Base-by-base conservation (phyloP, 1,140 invertebrate genomes). In the Philaenus spumarius region DNA sequence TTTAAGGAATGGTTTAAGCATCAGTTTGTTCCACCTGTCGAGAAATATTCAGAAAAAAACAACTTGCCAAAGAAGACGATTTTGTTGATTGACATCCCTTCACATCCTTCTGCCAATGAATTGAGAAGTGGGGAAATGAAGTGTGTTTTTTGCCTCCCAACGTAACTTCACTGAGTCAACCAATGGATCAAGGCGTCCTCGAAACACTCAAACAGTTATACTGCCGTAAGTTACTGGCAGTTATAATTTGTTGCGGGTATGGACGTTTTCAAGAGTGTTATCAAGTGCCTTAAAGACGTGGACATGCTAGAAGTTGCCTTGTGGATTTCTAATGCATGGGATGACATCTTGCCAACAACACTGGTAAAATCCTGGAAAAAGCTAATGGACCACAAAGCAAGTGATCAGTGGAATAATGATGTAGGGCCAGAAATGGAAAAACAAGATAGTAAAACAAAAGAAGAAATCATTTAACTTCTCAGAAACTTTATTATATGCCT, bases 121-220 rank as follows among this genome's bases (percentile, higher is more conserved):
- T 53, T 66, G 42, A 55, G 19, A 9, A 17, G 15, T 22, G 40
- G 62, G 74, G 6, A 66, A 65, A 58, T 59, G 69, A 12, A 62
- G 20, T 17, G 20, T 47, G 59, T 11, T 77, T 72, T 66, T 62
- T 78, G 12, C 73, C 77, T 22, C 63, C 72, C 39, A 77, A 78
- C 62, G 70, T 72, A 1, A 76, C 73, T 2, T 64, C 66, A 9
- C 56, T 72, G 40, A 43, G 78, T 15, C 75, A 79, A 60, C 74
- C 73, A 12, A 62, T 71, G 47, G 64, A 69, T 58, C 66, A 71
- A 64, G 64, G 67, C 3, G 66, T 71, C 7, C 65, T 74, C 50
- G 59, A 64, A 20, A 55, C 24, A 17, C 58, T 69, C 17, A 71
- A 72, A 47, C 40, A 53, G 37, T 17, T 61, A 20, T 68, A 67